Evolutionary conservation across 2,888 invertebrate genomes (phyloP), one percentile per base, ranked within the genome.

Genomic region (Trichogramma dendrolimi): DNA sequence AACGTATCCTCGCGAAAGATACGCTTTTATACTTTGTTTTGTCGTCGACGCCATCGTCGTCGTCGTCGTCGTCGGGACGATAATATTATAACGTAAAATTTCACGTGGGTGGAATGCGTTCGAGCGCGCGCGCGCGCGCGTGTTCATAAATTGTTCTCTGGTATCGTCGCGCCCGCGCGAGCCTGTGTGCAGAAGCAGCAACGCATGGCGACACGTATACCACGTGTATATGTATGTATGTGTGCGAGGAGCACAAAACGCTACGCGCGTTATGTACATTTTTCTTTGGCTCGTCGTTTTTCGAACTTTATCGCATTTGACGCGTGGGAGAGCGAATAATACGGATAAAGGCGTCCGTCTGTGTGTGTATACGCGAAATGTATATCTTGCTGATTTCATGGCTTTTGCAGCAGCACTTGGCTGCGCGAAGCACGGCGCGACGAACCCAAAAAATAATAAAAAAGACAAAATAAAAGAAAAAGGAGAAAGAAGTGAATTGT

Each of bases 31-130:
- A 27, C 27, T 27, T 27, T 27, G 27, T 27, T 27, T 27, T 27
- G 27, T 27, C 27, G 27, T 27, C 27, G 27, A 27, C 27, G 27
- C 27, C 27, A 27, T 27, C 27, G 27, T 27, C 27, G 27, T 27
- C 14, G 27, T 27, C 14, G 14, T 14, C 27, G 27, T 27, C 27
- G 27, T 27, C 27, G 27, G 27, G 27, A 27, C 2, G 27, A 63
- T 54, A 63, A 55, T 55, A 58, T 55, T 63, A 55, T 53, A 49
- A 47, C 8, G 50, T 64, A 61, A 64, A 52, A 64, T 61, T 64
- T 61, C 55, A 57, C 50, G 59, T 56, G 60, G 56, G 57, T 48
- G 56, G 50, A 57, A 59, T 50, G 58, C 60, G 55, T 58, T 55
- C 41, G 54, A 49, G 27, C 38, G 39, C 38, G 47, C 50, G 41